A percentile compares a stretch with the other conserved stretches of the same genome.
Conservation (phyloP, 2,113 vertebrate species). For the Cyrtonyx montezumae region DNA sequence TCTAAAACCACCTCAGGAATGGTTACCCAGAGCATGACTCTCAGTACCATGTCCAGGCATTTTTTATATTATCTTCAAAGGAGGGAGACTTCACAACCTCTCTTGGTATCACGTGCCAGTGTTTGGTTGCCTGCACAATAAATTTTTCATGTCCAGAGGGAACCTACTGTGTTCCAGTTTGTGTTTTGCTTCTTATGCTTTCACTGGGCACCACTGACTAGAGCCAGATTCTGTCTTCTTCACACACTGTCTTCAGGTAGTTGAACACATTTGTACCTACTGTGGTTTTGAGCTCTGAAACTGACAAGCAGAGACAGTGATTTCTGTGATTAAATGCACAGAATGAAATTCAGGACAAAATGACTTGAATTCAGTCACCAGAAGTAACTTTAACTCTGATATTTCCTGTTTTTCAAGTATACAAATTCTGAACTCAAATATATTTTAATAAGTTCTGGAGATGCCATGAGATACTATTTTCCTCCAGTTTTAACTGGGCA, state of each 20-base stretch:
- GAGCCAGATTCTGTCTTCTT: neutral
- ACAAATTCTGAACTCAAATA: neutral
- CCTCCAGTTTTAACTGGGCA: neutral
- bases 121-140: rapidly evolving
- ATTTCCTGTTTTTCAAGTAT: neutral
- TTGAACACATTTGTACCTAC: neutral
- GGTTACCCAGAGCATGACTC: rapidly evolving
- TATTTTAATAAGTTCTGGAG: neutral
- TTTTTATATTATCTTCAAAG: neutral
- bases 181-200: neutral
- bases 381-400: neutral
- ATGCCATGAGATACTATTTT: neutral
- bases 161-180: neutral
- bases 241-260: neutral
- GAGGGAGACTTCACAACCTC: neutral
- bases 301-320: neutral
- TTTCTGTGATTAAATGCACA: neutral
- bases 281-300: neutral
- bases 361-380: neutral
- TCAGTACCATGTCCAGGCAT: neutral
- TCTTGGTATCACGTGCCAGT: neutral
- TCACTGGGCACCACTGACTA: too few relatives aligned
- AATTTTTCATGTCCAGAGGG: neutral
- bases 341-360: neutral
- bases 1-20: neutral